These are phyloP conservation scores for Drosophila mimica DNA, from an alignment of 2,888 invertebrate species.

Conservation along the genomic window DNA sequence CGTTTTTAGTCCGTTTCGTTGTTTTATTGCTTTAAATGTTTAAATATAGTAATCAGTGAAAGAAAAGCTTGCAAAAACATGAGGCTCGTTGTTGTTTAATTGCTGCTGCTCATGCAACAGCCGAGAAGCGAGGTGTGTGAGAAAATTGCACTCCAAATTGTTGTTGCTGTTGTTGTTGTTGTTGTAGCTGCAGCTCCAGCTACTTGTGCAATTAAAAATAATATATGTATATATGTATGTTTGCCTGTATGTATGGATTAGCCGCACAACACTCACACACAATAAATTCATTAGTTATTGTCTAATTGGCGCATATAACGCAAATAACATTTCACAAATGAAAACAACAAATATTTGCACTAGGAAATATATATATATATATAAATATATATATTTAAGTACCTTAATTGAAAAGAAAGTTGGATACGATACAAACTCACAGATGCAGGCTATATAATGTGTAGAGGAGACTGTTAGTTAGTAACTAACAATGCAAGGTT, in stretches of 20 bases:
- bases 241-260: slow-evolving; percentile 31
- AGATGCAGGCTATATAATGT: neutral
- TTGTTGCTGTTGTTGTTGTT: slow-evolving; percentile 29
- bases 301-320: slow-evolving; percentile 79
- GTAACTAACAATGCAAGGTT: neutral
- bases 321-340: slow-evolving; percentile 60
- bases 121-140: slow-evolving; percentile 51
- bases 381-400: neutral
- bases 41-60: slow-evolving; percentile 74
- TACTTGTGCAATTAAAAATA: slow-evolving; percentile 57
- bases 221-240: slow-evolving; percentile 52
- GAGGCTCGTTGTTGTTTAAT: slow-evolving; percentile 69
- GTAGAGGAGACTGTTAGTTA: neutral
- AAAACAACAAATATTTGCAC: slow-evolving; percentile 2
- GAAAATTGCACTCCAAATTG: slow-evolving; percentile 42
- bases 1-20: slow-evolving; percentile 22
- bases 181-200: slow-evolving; percentile 12
- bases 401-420: neutral
- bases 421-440: neutral
- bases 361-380: neutral
- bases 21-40: slow-evolving; percentile 64
- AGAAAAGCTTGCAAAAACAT: slow-evolving; percentile 58
- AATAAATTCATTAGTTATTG: slow-evolving; percentile 76
- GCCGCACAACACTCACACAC: slow-evolving; percentile 44
- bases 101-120: slow-evolving; percentile 68